Conservation (phyloP, 1,140 invertebrate species). For the Bombus consobrinus region DNA sequence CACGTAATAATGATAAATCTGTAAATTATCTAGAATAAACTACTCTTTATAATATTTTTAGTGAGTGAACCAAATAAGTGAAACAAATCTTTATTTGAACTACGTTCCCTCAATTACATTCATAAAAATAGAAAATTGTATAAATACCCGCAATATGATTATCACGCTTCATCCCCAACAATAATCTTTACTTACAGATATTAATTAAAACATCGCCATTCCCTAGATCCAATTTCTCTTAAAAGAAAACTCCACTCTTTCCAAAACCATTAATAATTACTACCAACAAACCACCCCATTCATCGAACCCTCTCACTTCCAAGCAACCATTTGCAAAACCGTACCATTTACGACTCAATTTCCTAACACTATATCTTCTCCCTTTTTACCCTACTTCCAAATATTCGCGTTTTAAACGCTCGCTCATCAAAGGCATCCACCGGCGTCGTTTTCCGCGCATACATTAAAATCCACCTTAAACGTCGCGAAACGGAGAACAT, state of each 20-base stretch:
- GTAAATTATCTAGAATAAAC: no score
- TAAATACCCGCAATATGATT: no score
- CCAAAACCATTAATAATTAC: background rate
- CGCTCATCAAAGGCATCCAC: background rate
- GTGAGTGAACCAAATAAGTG: no score
- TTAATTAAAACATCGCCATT: background rate
- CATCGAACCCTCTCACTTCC: no score
- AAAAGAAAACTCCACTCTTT: background rate
- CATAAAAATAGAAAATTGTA: background rate
- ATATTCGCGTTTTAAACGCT: background rate
- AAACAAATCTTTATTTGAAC: background rate
- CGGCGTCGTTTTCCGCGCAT: constrained; percentile 1
- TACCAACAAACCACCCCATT: background rate
- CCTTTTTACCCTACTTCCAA: no score
- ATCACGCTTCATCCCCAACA: background rate
- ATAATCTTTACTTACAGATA: background rate
- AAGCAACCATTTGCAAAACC: background rate
- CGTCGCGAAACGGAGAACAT: constrained; percentile 28
- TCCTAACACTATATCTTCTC: background rate
- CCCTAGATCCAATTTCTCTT: background rate
- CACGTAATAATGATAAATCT: no score
- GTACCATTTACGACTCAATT: constrained; percentile 24
- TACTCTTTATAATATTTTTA: no score
- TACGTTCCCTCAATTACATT: background rate
- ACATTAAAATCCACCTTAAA: constrained; percentile 63